Base-by-base conservation (phyloP, 2,113 vertebrate genomes). In the Myiopsitta monachus region DNA sequence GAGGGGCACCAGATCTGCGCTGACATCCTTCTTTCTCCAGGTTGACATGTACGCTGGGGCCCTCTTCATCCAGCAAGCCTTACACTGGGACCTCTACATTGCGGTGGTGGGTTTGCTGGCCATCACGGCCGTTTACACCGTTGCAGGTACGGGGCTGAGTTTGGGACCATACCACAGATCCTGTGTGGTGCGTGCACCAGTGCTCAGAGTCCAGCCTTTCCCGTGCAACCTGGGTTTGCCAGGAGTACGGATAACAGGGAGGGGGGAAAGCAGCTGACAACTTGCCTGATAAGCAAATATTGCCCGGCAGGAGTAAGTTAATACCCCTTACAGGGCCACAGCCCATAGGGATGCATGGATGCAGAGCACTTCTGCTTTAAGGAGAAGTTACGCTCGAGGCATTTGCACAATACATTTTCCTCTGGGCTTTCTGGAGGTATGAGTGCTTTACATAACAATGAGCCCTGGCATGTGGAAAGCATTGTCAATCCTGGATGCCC, bases 41-140 rank as follows among this genome's bases (percentile, higher is more conserved):
- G 99, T 99, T 21, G 99, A 99, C 94, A 99, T 99, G 98, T 99
- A 99, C 0, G 99, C 99, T 0, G 99, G 99, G 1, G 99, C 99
- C 4, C 95, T 99, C 80, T 99, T 99, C 91, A 99, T 99, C 66
- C 99, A 99, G 97, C 99, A 99, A 57, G 99, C 99, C 28, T 68
- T 99, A 31, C 97, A 98, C 46, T 99, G 99, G 98, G 97, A 99
- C 91, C 98, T 99, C 90, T 99, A 99, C 87, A 77, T 99, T 19
- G 98, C 99, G 1, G 97, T 99, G 36, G 95, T 94, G 0, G 97
- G 98, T 19, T 80, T 98, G 81, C 76, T 98, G 94, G 96, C 94
- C 14, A 94, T 99, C 97, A 99, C 99, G 1, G 99, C 99, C 5
- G 16, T 99, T 15, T 99, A 99, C 97, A 99, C 99, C 0, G 96